phyloP scores from a whole-genome alignment of 2,113 vertebrate genomes.

The Baryphthengus martii region DNA sequence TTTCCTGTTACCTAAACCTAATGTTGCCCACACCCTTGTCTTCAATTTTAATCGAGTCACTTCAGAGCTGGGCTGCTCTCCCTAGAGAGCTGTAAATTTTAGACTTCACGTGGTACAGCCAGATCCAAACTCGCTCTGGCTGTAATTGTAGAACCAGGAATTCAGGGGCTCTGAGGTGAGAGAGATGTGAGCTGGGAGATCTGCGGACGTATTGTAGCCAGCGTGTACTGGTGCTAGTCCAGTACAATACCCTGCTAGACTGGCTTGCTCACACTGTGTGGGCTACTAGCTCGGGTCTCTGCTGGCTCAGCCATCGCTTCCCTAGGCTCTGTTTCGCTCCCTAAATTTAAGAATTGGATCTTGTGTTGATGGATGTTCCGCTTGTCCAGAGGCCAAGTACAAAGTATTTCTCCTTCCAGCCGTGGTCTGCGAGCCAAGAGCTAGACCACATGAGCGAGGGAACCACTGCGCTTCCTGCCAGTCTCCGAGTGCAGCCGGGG shows the following conservation, averaged over 20 bases:
- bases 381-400: conserved; percentile 37
- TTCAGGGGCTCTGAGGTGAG: not conserved
- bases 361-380: conserved; percentile 42
- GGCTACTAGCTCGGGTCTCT: not conserved
- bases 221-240: not conserved
- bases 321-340: conserved; percentile 28
- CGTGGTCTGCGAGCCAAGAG: conserved; percentile 29
- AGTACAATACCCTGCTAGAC: not conserved
- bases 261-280: not conserved
- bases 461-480: conserved; percentile 43
- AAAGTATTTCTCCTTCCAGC: conserved; percentile 37
- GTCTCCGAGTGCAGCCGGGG: conserved; percentile 35
- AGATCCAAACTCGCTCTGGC: not conserved
- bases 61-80: not conserved
- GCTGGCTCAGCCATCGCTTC: not conserved
- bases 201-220: not conserved
- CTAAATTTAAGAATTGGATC: conserved; percentile 11
- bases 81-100: not conserved
- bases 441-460: conserved; percentile 27
- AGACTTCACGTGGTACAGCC: not conserved
- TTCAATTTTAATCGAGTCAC: not conserved
- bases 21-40: not conserved
- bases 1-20: not conserved
- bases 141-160: not conserved
- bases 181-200: not conserved